Evolutionary conservation across 2,888 invertebrate genomes (phyloP), one percentile per base, ranked within the genome.

Genomic region (Scaptomyza parva): DNA sequence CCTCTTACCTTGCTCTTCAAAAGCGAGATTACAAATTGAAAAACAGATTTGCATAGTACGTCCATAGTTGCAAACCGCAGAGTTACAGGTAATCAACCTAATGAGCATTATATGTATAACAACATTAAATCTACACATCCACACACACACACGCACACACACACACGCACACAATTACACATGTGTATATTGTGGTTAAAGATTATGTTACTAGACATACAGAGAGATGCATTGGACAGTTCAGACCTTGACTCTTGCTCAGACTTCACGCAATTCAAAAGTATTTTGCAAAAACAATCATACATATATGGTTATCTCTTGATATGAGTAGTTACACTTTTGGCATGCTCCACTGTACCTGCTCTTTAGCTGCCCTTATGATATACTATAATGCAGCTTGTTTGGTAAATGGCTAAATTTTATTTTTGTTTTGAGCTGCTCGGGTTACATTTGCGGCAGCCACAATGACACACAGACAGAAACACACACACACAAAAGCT

Each of bases 41-140:
- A 52, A 28, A 53, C 50, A 59, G 45, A 41, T 50, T 47, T 37
- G 28, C 41, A 52, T 26, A 11, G 45, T 5, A 18, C 1, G 6
- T 33, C n/a, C n/a, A 33, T 14, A 35, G 22, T 17, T 28, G 5
- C 12, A 9, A 26, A 26, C 24, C 33, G 17, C 41, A 35, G 11
- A 41, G 33, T 35, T 64, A 45, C 61, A 58, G 68, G 69, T 72
- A 79, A 79, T 77, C 73, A 85, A 76, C 71, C 76, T 76, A 76
- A 83, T 71, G 76, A 83, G 74, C 64, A 60, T 72, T 69, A 14
- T 20, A 39, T 54, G 17, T 45, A 45, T 12, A 22, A 39, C 44
- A 22, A 35, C n/a, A n/a, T 2, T 18, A 20, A 14, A 14, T n/a
- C n/a, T n/a, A n/a, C n/a, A n/a, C n/a, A 18, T 11, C 22, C 11